phyloP scores from a whole-genome alignment of 2,888 invertebrate species.

The Epirrita christyi region DNA sequence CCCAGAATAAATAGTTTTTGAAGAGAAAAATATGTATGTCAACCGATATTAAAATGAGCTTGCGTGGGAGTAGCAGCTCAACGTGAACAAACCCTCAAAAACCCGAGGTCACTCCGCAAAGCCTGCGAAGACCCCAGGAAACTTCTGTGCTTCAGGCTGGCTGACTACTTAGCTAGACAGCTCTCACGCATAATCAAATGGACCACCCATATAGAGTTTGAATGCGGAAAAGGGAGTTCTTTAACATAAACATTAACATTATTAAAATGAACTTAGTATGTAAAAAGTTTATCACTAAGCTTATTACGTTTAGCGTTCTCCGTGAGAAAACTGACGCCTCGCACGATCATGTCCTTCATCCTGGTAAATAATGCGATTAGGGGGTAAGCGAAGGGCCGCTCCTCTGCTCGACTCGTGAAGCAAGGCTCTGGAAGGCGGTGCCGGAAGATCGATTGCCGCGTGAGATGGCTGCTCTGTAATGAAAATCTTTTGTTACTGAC shows the following conservation, averaged over 20 bases:
- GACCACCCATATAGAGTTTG: no score
- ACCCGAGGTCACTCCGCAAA: no score
- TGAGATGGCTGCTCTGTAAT: constrained; percentile 66
- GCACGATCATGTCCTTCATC: constrained; percentile 63
- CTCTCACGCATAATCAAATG: no score
- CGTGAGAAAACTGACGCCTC: constrained; percentile 54
- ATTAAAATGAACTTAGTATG: no score
- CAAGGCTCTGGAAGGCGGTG: constrained; percentile 57
- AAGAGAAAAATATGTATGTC: background rate
- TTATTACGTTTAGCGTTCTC: constrained; percentile 43
- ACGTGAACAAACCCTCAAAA: no score
- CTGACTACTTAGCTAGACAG: no score
- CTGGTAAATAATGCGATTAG: constrained; percentile 60
- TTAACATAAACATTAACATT: no score
- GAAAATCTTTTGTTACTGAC: background rate
- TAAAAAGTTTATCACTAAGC: constrained; percentile 1
- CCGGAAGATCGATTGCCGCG: constrained; percentile 57
- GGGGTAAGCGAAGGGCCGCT: constrained; percentile 66
- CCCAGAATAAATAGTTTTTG: no score
- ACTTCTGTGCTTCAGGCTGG: no score
- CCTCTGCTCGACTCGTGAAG: constrained; percentile 65
- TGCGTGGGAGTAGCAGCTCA: no score
- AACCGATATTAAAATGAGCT: constrained; percentile 1
- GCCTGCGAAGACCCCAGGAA: no score
- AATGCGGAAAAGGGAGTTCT: no score